phyloP scores from a whole-genome alignment of 2,888 invertebrate species.

The Oxystoma pomonae region DNA sequence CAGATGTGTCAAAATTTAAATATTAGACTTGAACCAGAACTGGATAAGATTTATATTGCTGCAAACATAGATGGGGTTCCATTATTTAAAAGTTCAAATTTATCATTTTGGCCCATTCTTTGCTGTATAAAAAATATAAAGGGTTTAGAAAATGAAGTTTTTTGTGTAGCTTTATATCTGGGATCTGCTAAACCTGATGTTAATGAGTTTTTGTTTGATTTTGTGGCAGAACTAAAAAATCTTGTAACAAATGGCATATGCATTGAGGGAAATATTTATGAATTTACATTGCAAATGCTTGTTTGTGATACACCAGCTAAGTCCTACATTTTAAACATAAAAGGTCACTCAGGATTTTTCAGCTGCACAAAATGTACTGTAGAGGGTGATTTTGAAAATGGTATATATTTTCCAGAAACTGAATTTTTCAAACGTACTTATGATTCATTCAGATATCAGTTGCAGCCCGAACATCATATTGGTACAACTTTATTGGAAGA shows the following conservation, averaged over 20 bases:
- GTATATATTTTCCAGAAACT: slow-evolving; percentile 11
- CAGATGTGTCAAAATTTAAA: slow-evolving; percentile 8
- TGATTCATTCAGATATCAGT: slow-evolving; percentile 9
- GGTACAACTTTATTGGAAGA: slow-evolving; percentile 9
- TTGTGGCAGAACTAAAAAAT: slow-evolving; percentile 13
- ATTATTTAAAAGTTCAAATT: slow-evolving; percentile 9
- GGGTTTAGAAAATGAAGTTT: slow-evolving; percentile 5
- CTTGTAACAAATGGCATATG: slow-evolving; percentile 13
- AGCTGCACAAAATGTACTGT: slow-evolving; percentile 14
- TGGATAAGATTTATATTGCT: slow-evolving; percentile 3
- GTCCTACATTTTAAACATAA: slow-evolving; percentile 1
- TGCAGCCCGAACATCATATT: slow-evolving; percentile 13
- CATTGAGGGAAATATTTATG: slow-evolving; percentile 7
- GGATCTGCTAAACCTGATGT: slow-evolving; percentile 8
- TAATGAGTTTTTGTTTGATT: slow-evolving; percentile 16
- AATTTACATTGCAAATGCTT: slow-evolving; percentile 10
- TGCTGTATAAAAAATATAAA: slow-evolving; percentile 10
- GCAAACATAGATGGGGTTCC: slow-evolving; percentile 15
- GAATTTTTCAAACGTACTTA: slow-evolving; percentile 8
- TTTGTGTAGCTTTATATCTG: slow-evolving; percentile 12
- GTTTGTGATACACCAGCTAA: slow-evolving; percentile 18
- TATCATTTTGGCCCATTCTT: slow-evolving; percentile 14
- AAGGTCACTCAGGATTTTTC: slow-evolving; percentile 14
- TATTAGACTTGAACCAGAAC: not conserved
- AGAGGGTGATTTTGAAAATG: slow-evolving; percentile 14